These are phyloP conservation scores for Sebastes itinus DNA, from an alignment of 2,797 vertebrate genomes.

Conservation along the genomic window DNA sequence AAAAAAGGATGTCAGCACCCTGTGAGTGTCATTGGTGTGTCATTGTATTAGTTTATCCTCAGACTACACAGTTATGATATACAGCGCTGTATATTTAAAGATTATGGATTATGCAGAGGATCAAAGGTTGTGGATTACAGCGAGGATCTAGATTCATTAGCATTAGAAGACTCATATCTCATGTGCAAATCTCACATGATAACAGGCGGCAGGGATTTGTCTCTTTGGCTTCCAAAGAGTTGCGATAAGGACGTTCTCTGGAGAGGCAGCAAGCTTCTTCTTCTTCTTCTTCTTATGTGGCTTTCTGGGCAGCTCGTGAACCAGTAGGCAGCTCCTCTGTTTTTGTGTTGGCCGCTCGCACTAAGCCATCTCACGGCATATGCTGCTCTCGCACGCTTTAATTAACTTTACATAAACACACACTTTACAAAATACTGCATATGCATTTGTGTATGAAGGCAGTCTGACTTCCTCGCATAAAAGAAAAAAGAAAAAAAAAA, in stretches of 20 bases:
- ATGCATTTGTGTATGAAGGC: constrained; percentile 22
- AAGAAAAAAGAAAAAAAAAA: not conserved
- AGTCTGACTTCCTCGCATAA: constrained; percentile 8
- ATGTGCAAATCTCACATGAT: constrained; percentile 61
- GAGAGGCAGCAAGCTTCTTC: constrained; percentile 31
- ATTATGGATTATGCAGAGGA: constrained; percentile 46
- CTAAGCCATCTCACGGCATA: constrained; percentile 56
- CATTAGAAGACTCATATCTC: constrained; percentile 48
- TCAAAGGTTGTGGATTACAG: constrained; percentile 58
- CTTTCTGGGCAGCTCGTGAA: constrained; percentile 59
- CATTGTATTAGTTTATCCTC: constrained; percentile 14
- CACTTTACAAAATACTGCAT: constrained; percentile 36
- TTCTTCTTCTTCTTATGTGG: constrained; percentile 35
- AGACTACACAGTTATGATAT: not conserved
- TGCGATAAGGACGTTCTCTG: constrained; percentile 48
- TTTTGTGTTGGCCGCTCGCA: constrained; percentile 53
- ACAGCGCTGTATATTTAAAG: constrained; percentile 30
- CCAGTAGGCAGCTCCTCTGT: constrained; percentile 53
- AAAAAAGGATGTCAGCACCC: not conserved
- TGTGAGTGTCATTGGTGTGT: constrained; percentile 21
- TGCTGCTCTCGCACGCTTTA: constrained; percentile 62
- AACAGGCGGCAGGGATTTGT: constrained; percentile 53
- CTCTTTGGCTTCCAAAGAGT: constrained; percentile 51
- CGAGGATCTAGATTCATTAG: constrained; percentile 50
- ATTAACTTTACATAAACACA: constrained; percentile 53